A percentile compares a stretch with the other conserved stretches of the same genome.
These are phyloP conservation scores for Triplophysa bombifrons DNA, from an alignment of 2,797 vertebrate genomes.

Conservation along the genomic window DNA sequence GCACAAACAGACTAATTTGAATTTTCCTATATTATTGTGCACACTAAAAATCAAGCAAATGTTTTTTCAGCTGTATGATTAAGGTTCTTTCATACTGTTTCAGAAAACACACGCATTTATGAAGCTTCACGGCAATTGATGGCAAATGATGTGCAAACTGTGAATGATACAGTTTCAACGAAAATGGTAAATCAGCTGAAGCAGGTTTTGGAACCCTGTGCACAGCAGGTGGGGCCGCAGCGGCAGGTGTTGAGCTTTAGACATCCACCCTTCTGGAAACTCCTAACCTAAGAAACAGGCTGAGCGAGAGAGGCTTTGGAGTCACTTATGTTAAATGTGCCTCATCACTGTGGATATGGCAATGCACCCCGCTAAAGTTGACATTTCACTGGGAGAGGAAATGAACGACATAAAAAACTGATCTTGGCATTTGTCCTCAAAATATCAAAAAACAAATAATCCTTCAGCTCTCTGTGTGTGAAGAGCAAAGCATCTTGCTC, in stretches of 20 bases:
- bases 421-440: not conserved
- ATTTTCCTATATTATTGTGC: constrained; percentile 12
- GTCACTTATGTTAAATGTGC: not conserved
- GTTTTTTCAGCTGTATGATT: constrained; percentile 31
- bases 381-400: constrained; percentile 3
- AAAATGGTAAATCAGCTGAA: constrained; percentile 70
- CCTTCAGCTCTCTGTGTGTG: constrained; percentile 5
- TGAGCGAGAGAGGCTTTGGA: not conserved
- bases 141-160: constrained; percentile 64
- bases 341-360: not conserved
- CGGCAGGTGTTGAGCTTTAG: constrained; percentile 61
- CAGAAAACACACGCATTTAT: constrained; percentile 9
- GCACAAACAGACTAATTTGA: constrained; percentile 39
- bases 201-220: constrained; percentile 56
- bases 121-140: constrained; percentile 33
- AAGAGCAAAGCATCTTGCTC: not conserved
- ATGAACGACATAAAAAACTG: constrained; percentile 12
- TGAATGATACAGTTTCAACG: constrained; percentile 65
- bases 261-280: not conserved
- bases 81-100: constrained; percentile 33
- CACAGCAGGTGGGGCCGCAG: constrained; percentile 59
- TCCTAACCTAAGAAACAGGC: not conserved
- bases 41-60: constrained; percentile 24
- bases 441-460: not conserved
- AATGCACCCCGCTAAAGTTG: not conserved